A percentile compares a stretch with the other conserved stretches of the same genome.
Conservation (phyloP, 2,797 vertebrate species). For the Allobates femoralis region DNA sequence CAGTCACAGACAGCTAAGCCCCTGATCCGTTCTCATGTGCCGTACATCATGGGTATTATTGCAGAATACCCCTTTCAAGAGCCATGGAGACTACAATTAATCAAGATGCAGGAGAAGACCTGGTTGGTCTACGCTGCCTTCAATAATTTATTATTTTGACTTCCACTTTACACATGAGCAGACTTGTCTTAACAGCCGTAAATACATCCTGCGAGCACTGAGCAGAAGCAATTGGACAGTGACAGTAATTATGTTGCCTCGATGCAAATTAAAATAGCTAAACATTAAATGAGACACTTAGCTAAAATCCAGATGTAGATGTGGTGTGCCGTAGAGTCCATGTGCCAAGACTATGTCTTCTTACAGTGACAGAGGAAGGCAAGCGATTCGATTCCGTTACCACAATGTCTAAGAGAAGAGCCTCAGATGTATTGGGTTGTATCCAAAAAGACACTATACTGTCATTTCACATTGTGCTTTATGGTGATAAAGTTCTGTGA, state of each 20-base stretch:
- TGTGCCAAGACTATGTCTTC: constrained; percentile 44
- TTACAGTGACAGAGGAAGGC: neutral
- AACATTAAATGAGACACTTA: constrained; percentile 47
- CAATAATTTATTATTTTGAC: constrained; percentile 83
- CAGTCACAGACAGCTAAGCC: neutral
- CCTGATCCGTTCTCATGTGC: too few relatives aligned
- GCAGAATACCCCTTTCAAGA: constrained; percentile 28
- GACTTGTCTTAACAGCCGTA: constrained; percentile 81
- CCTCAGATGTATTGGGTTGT: neutral
- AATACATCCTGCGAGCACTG: constrained; percentile 78
- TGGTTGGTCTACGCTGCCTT: constrained; percentile 71
- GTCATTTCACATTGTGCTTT: neutral
- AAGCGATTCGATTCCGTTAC: neutral
- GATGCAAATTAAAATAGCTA: constrained; percentile 56
- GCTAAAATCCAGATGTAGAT: constrained; percentile 74
- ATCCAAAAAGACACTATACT: neutral
- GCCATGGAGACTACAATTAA: constrained; percentile 67
- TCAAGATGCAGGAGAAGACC: constrained; percentile 70
- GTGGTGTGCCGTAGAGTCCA: constrained; percentile 71
- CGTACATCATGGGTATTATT: constrained; percentile 36
- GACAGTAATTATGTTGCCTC: constrained; percentile 78
- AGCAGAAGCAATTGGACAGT: constrained; percentile 76
- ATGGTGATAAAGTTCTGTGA: neutral
- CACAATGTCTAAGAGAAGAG: neutral
- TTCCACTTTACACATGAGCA: constrained; percentile 75